Percentiles rank a stretch among this genome's conserved stretches.
Conservation (phyloP, 2,888 invertebrate genomes). For the Osedax fenrisi region DNA sequence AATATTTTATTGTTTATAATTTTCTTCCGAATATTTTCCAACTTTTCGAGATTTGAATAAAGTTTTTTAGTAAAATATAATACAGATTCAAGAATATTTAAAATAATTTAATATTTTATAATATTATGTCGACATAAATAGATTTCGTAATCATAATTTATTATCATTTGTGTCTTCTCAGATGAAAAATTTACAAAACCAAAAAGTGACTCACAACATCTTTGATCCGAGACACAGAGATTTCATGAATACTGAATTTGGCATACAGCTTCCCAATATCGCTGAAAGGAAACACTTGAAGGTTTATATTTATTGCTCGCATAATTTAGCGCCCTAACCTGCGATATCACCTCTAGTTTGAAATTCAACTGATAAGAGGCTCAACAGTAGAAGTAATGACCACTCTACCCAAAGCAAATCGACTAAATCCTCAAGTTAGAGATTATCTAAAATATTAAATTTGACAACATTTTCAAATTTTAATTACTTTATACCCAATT, state of each 20-base stretch:
- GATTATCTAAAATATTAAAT: background rate
- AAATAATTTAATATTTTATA: too few relatives aligned
- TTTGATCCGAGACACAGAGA: conserved; percentile 41
- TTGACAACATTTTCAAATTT: background rate
- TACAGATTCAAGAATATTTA: too few relatives aligned
- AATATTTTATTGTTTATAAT: too few relatives aligned
- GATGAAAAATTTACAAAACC: conserved; percentile 37
- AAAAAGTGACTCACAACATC: conserved; percentile 40
- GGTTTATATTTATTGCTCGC: conserved; percentile 30
- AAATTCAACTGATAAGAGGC: conserved; percentile 34
- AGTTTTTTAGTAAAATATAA: too few relatives aligned
- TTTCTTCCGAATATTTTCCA: too few relatives aligned
- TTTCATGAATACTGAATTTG: conserved; percentile 46
- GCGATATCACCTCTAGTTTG: background rate
- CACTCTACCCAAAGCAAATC: conserved; percentile 46
- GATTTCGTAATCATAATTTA: too few relatives aligned
- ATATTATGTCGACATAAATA: too few relatives aligned
- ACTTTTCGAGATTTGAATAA: too few relatives aligned
- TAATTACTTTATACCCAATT: too few relatives aligned
- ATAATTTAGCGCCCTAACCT: background rate
- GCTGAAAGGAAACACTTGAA: conserved; percentile 35
- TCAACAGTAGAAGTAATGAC: conserved; percentile 47
- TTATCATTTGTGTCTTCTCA: too few relatives aligned
- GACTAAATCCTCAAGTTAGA: conserved; percentile 45
- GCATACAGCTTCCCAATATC: conserved; percentile 48